Percentiles rank a stretch among this genome's conserved stretches.
Conservation (phyloP, 2,888 invertebrate species). For the Leucophora obtusa region DNA sequence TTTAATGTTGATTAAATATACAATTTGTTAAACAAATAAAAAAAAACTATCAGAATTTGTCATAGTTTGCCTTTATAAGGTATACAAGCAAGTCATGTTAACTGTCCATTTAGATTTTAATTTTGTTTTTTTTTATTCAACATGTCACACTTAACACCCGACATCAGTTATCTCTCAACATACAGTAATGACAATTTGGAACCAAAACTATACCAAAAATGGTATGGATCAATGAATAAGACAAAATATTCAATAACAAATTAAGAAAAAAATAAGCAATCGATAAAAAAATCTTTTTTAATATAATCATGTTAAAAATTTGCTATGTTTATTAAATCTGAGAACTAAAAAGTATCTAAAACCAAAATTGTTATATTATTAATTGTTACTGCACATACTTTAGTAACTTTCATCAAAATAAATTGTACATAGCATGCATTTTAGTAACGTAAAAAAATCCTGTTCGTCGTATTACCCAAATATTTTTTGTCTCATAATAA, state of each 20-base stretch:
- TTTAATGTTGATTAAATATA: constrained; percentile 19
- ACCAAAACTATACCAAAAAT: constrained; percentile 40
- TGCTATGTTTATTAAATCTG: too few species aligned
- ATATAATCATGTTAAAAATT: too few species aligned
- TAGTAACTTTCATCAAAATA: too few species aligned
- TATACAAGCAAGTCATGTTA: constrained; percentile 55
- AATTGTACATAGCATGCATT: too few species aligned
- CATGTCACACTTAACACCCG: constrained; percentile 71
- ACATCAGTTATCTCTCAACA: constrained; percentile 62
- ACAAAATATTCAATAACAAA: not conserved
- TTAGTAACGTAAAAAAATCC: too few species aligned
- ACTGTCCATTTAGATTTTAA: constrained; percentile 52
- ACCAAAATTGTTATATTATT: too few species aligned
- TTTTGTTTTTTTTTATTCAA: constrained; percentile 21
- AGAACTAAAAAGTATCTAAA: too few species aligned
- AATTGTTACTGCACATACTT: too few species aligned
- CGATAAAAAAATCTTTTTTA: too few species aligned
- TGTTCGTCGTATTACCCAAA: too few species aligned
- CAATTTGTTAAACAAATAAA: constrained; percentile 32
- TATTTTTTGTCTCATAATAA: too few species aligned
- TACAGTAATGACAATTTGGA: constrained; percentile 40
- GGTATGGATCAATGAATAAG: constrained; percentile 17
- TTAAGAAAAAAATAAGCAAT: not conserved
- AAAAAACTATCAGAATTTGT: constrained; percentile 48
- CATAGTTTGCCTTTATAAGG: constrained; percentile 41